phyloP scores from a whole-genome alignment of 2,888 invertebrate genomes.

The Helobdella robusta region DNA sequence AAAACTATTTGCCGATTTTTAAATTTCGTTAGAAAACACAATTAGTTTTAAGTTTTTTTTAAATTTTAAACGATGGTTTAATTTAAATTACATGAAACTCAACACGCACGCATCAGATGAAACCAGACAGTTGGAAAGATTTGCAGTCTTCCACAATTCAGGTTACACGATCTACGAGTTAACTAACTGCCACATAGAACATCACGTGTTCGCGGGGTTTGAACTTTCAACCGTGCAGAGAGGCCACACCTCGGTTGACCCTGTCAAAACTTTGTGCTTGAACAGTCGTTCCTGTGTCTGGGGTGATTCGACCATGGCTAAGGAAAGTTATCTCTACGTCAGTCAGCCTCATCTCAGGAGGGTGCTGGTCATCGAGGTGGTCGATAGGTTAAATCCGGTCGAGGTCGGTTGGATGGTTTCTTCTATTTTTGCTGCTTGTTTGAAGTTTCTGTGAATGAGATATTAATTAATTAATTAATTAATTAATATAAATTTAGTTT shows the following conservation, averaged over 20 bases:
- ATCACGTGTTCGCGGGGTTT: constrained; percentile 64
- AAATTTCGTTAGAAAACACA: no score
- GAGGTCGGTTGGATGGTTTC: constrained; percentile 22
- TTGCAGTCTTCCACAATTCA: constrained; percentile 67
- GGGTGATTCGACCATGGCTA: constrained; percentile 25
- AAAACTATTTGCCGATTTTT: no score
- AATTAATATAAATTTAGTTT: neutral
- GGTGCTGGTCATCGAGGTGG: constrained; percentile 26
- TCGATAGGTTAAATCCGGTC: constrained; percentile 26
- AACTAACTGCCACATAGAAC: constrained; percentile 60
- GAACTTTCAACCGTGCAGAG: constrained; percentile 43
- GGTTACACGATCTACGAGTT: constrained; percentile 67
- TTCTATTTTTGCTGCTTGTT: neutral
- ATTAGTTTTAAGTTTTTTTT: no score
- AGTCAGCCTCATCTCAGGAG: constrained; percentile 22
- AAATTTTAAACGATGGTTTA: no score
- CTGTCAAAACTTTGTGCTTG: constrained; percentile 5
- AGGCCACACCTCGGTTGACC: neutral
- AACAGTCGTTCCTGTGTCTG: constrained; percentile 20
- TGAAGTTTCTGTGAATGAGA: neutral
- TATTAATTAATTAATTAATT: neutral
- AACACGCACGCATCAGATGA: no score
- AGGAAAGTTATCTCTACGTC: constrained; percentile 22
- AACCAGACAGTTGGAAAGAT: constrained; percentile 53
- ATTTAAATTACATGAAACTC: no score